phyloP scores from a whole-genome alignment of 2,113 vertebrate genomes.

The Calonectris borealis region DNA sequence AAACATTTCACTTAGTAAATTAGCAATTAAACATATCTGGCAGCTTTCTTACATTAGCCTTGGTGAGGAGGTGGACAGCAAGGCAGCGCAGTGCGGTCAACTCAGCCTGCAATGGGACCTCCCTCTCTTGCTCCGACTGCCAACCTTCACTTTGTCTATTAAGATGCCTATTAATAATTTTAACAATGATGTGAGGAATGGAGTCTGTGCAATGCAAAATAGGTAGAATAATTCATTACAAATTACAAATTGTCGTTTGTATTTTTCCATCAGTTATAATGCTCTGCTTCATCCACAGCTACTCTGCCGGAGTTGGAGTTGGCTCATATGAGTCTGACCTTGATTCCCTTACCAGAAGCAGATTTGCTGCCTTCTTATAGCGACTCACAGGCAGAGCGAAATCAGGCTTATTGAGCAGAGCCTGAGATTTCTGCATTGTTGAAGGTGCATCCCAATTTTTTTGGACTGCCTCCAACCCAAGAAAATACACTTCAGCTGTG shows the following conservation, averaged over 20 bases:
- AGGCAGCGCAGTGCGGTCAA: fast-evolving
- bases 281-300: neutral
- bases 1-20: neutral
- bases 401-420: neutral
- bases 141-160: neutral
- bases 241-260: neutral
- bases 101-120: fast-evolving
- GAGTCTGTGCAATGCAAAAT: neutral
- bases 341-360: neutral
- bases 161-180: neutral
- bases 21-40: neutral
- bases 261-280: neutral
- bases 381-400: neutral
- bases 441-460: neutral
- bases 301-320: neutral
- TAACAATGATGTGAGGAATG: neutral
- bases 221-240: neutral
- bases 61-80: neutral
- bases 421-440: neutral
- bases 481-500: neutral
- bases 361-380: neutral
- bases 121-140: neutral
- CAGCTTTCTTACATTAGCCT: neutral
- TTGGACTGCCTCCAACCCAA: neutral
- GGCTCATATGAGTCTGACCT: neutral